Base-by-base conservation (phyloP, 2,888 invertebrate species). In the Dolichopus griseipennis region DNA sequence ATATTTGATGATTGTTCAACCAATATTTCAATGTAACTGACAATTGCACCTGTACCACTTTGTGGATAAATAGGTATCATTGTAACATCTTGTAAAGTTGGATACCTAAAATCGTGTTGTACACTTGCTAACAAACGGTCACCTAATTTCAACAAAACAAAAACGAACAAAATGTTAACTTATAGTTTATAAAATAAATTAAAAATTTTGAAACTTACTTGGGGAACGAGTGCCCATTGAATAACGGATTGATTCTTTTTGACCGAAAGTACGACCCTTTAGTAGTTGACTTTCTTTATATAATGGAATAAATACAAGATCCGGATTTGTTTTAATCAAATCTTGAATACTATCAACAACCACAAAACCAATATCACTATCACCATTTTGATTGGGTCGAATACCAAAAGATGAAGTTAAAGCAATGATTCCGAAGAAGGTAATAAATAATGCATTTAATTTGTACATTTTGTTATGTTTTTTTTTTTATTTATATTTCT, bases 51-150 rank as follows among this genome's bases (percentile, higher is more conserved):
- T 0, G 70, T 65, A 63, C 78, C 79, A 2, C 68, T 64, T 67
- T 77, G 75, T 4, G 80, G 80, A 70, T 80, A 81, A 1, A 74
- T 77, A 61, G 80, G 66, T 69, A 77, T 76, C 7, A 78, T 62
- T 66, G 76, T 76, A 3, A 79, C 76, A 68, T 80, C 77, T 71
- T 76, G 76, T n/a, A 69, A 66, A 0, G 73, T 70, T 0, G 74
- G 72, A 72, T 79, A 79, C 22, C 68, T 69, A 21, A 68, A 75
- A 1, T 73, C 73, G 8, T 63, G 27, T 27, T 5, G 20, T 18
- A 27, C 63, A 15, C 10, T 27, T 18, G 27, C 12, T 52, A 52
- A 52, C 18, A 52, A 9, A 18, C 52, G 52, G 6, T 52, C 52
- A 52, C 1, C 52, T 52, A 37, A 5, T 37, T 37, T 37, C 34